Evolutionary conservation across 2,113 vertebrate species (phyloP).

Genomic region (Amazona guildingii): DNA sequence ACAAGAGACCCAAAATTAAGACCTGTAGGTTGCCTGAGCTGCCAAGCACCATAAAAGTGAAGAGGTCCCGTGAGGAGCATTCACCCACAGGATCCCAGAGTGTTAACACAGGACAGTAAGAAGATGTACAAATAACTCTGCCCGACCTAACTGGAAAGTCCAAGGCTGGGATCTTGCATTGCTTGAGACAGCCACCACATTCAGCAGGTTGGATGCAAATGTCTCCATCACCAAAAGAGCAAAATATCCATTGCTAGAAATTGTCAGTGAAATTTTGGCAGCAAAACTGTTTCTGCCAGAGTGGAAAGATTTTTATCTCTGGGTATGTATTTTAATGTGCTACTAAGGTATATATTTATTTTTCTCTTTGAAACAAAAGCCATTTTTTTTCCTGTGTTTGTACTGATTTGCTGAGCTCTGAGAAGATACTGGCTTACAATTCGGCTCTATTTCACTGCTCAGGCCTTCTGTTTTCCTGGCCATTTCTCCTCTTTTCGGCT

Average conservation of each 20-base stretch:
- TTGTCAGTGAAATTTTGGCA: not conserved
- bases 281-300: not conserved
- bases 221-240: not conserved
- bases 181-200: not conserved
- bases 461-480: not conserved
- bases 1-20: not conserved
- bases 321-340: not conserved
- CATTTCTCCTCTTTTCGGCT: not conserved
- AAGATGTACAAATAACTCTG: not conserved
- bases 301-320: not conserved
- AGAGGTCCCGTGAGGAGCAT: fast-evolving
- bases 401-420: not conserved
- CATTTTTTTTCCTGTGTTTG: not conserved
- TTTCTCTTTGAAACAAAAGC: not conserved
- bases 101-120: not conserved
- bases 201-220: not conserved
- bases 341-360: not conserved
- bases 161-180: not conserved
- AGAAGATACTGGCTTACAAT: not conserved
- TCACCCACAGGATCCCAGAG: not conserved
- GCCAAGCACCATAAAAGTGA: not conserved
- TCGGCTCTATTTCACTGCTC: not conserved
- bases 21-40: not conserved
- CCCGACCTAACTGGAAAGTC: not conserved
- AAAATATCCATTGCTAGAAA: not conserved